A percentile compares a stretch with the other conserved stretches of the same genome.
These are phyloP conservation scores for Bursaphelenchus okinawaensis DNA, from an alignment of 2,888 invertebrate species.

Conservation along the genomic window DNA sequence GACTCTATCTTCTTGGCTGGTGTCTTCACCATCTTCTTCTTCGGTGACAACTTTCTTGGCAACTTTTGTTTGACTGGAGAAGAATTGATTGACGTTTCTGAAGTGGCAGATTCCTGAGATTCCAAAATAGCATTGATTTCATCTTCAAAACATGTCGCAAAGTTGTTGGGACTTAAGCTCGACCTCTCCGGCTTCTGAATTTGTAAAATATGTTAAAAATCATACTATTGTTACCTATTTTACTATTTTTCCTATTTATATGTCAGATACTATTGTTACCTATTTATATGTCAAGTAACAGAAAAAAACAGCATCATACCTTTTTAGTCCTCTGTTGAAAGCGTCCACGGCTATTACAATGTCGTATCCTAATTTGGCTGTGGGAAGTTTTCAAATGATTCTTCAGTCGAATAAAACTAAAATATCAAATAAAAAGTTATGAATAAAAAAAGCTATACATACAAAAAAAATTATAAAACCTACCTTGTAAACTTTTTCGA, in stretches of 20 bases:
- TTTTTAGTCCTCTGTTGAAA: neutral
- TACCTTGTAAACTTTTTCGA: slow-evolving; percentile 15
- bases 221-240: no score
- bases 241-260: no score
- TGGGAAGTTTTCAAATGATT: slow-evolving; percentile 24
- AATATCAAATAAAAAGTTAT: slow-evolving; percentile 1
- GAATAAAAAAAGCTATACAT: slow-evolving; percentile 1
- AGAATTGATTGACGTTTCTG: neutral
- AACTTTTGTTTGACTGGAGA: neutral
- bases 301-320: neutral
- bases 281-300: no score
- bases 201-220: neutral
- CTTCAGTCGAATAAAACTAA: slow-evolving; percentile 20
- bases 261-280: no score
- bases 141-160: neutral
- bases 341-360: slow-evolving; percentile 6
- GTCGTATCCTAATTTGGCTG: slow-evolving; percentile 16
- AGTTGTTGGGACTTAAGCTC: neutral
- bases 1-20: neutral
- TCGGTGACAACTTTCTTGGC: neutral
- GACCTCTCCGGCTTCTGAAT: neutral
- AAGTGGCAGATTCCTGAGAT: neutral
- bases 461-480: no score
- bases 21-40: neutral
- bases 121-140: neutral